Conservation (phyloP, 2,888 invertebrate genomes). For the Doris montereyensis region DNA sequence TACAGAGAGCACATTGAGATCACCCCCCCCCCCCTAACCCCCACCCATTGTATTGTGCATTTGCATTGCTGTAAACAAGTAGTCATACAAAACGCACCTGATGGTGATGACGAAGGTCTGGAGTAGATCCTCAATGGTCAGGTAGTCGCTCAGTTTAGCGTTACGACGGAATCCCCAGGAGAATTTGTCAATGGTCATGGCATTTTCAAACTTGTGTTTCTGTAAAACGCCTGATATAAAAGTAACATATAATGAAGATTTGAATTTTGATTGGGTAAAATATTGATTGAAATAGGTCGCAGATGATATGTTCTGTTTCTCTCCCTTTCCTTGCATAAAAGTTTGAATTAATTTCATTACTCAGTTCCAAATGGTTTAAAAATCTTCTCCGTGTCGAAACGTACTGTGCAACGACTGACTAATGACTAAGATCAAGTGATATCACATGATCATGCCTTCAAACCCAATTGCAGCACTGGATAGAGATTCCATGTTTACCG, state of each 20-base stretch:
- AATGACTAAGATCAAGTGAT: no score
- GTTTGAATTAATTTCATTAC: neutral
- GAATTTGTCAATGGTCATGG: constrained; percentile 87
- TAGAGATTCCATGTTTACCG: no score
- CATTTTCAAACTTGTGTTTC: constrained; percentile 95
- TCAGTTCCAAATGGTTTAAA: constrained; percentile 6
- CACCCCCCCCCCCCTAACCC: no score
- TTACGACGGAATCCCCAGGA: constrained; percentile 78
- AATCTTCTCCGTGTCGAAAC: neutral
- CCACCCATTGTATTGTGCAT: neutral
- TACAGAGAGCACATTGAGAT: no score
- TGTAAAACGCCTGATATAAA: constrained; percentile 64
- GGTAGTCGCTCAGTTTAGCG: constrained; percentile 62
- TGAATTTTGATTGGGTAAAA: neutral
- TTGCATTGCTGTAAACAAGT: no score
- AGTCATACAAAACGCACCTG: constrained; percentile 57
- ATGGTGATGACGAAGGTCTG: constrained; percentile 68
- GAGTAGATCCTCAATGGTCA: constrained; percentile 76
- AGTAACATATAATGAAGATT: neutral
- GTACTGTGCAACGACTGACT: no score
- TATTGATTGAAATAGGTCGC: neutral
- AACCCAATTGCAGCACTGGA: no score
- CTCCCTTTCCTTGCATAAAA: neutral
- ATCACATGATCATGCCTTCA: no score
- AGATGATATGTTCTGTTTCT: neutral